Evolutionary conservation across 1,140 invertebrate genomes (phyloP), one percentile per base, ranked within the genome.

Genomic region (Papilio xuthus): DNA sequence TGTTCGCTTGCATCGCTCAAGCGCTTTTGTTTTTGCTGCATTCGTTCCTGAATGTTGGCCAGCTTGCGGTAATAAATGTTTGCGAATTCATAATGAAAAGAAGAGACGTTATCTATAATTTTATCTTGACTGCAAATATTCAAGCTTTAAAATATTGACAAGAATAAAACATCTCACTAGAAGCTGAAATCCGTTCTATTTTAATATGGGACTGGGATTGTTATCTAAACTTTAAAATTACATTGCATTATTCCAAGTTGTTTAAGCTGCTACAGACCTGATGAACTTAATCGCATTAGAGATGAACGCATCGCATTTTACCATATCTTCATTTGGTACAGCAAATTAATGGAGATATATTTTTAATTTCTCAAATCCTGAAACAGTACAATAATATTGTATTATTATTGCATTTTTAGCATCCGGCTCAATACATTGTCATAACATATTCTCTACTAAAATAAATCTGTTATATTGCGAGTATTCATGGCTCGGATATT

Each of bases 401-500:
- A 56, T 56, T 56, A 23, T 56, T 56, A 9, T 20, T 56, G n/a
- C 8, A 56, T 56, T 20, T 37, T 18, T 50, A 69, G 8, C n/a
- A 26, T 7, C 8, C 42, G 13, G 28, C 50, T 50, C n/a, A n/a
- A 70, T 50, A 80, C 18, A 60, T 32, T 42, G 50, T n/a, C 56
- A 60, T 18, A 18, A 56, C 15, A 13, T 67, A 67, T n/a, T 42
- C 42, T 60, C 18, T 32, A 74, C 71, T 44, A 71, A 76, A 78
- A 75, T 75, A 32, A 75, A 75, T 75, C 44, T 26, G 20, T 47
- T 50, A 28, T 32, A 50, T 18, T 44, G 71, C 15, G 28, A 26
- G 13, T 53, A 56, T 41, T 56, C 20, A 15, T 75, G n/a, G 47
- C 26, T 75, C 77, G 63, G 81, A 88, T 86, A 88, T 86, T 88